Percentiles rank a stretch among this genome's conserved stretches.
Evolutionary conservation across 2,888 invertebrate genomes (phyloP).

Genomic region (Eulithis prunata): DNA sequence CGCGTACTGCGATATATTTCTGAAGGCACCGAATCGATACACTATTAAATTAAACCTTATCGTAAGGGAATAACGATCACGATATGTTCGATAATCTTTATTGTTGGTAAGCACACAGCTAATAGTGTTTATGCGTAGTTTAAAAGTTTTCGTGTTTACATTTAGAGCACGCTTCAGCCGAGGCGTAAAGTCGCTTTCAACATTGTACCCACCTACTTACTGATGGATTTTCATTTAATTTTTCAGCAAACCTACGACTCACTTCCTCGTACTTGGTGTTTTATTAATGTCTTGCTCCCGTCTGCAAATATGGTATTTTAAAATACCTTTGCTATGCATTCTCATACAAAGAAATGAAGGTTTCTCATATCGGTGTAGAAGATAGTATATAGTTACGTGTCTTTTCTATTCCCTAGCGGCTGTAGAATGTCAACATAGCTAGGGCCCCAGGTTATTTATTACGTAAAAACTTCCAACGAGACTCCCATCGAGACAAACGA

Average conservation of each 20-base stretch:
- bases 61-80: conserved; percentile 22
- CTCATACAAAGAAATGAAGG: too few species aligned
- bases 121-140: conserved; percentile 63
- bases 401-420: too few species aligned
- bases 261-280: neutral
- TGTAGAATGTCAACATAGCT: too few species aligned
- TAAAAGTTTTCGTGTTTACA: conserved; percentile 70
- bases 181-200: conserved; percentile 32
- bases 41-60: conserved; percentile 31
- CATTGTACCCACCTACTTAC: conserved; percentile 30
- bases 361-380: too few species aligned
- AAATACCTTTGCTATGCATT: too few species aligned
- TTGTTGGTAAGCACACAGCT: conserved; percentile 33
- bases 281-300: neutral
- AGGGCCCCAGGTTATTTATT: too few species aligned
- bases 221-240: conserved; percentile 33
- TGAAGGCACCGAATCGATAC: conserved; percentile 26
- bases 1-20: conserved; percentile 41
- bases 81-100: conserved; percentile 29
- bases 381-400: too few species aligned
- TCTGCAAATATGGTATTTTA: neutral
- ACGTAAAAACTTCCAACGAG: too few species aligned
- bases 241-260: conserved; percentile 7
- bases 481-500: too few species aligned
- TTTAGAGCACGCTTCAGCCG: conserved; percentile 63